Conservation (phyloP, 1,140 invertebrate genomes). For the Condylostylus longicornis region DNA sequence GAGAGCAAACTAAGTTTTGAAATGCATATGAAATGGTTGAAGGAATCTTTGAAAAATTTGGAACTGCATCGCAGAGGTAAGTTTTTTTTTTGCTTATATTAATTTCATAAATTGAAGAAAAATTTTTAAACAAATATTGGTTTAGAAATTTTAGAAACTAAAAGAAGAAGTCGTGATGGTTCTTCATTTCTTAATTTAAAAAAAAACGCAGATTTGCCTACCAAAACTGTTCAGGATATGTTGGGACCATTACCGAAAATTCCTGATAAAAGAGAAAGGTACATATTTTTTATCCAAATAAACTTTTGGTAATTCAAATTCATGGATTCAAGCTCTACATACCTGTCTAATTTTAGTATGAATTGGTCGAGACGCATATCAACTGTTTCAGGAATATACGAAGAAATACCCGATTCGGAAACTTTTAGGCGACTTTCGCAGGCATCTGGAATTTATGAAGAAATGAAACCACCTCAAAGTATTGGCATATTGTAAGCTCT, state of each 20-base stretch:
- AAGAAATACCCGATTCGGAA: constrained; percentile 28
- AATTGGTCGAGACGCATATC: constrained; percentile 12
- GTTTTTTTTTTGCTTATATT: background rate
- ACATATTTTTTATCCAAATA: background rate
- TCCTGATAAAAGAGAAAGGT: constrained; percentile 13
- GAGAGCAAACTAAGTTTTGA: constrained; percentile 22
- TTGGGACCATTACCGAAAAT: constrained; percentile 19
- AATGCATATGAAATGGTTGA: constrained; percentile 30
- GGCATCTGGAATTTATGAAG: constrained; percentile 30
- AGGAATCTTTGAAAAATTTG: constrained; percentile 30
- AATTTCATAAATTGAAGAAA: background rate
- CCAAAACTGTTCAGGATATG: constrained; percentile 2
- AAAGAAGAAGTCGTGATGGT: constrained; percentile 1
- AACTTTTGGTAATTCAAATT: too few relatives aligned
- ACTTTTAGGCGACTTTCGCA: constrained; percentile 16
- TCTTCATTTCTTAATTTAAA: too few relatives aligned
- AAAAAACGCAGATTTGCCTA: too few relatives aligned
- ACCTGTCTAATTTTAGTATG: constrained; percentile 13
- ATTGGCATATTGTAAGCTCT: too few relatives aligned
- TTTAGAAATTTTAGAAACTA: constrained; percentile 2
- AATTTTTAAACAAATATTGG: constrained; percentile 8
- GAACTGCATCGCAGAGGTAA: constrained; percentile 21
- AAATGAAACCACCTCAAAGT: constrained; percentile 29
- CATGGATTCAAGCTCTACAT: too few relatives aligned
- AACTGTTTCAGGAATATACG: constrained; percentile 27